Conservation (phyloP, 2,888 invertebrate species). For the Epinotia demarniana region DNA sequence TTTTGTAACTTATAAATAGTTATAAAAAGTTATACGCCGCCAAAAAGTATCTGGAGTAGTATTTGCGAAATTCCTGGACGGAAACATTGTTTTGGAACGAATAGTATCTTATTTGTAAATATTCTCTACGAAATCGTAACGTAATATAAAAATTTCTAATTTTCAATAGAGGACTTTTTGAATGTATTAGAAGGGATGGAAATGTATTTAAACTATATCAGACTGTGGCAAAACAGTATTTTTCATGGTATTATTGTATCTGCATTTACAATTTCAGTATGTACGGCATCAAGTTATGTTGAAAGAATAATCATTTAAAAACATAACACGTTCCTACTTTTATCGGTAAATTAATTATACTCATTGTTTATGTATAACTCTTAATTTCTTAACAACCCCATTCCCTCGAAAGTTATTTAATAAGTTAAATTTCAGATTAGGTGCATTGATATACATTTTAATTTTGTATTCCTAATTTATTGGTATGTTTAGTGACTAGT, state of each 20-base stretch:
- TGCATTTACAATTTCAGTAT: slow-evolving; percentile 14
- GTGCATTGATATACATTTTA: slow-evolving; percentile 6
- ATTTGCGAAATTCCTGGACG: neutral
- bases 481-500: slow-evolving; percentile 34
- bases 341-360: neutral
- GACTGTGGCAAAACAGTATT: slow-evolving; percentile 39
- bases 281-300: neutral
- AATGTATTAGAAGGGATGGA: neutral
- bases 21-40: neutral
- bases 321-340: neutral
- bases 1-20: neutral
- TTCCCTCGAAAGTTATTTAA: neutral
- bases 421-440: slow-evolving; percentile 16
- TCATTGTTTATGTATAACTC: neutral
- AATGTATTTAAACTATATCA: slow-evolving; percentile 7
- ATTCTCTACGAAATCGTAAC: slow-evolving; percentile 22
- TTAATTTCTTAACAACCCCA: neutral
- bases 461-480: slow-evolving; percentile 21
- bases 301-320: neutral
- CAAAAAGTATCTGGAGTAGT: neutral
- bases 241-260: slow-evolving; percentile 34
- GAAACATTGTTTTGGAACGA: neutral
- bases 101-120: slow-evolving; percentile 37
- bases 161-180: slow-evolving; percentile 7
- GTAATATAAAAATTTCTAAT: slow-evolving; percentile 12